Conservation (phyloP, 2,113 vertebrate species). For the Aegithalos caudatus region DNA sequence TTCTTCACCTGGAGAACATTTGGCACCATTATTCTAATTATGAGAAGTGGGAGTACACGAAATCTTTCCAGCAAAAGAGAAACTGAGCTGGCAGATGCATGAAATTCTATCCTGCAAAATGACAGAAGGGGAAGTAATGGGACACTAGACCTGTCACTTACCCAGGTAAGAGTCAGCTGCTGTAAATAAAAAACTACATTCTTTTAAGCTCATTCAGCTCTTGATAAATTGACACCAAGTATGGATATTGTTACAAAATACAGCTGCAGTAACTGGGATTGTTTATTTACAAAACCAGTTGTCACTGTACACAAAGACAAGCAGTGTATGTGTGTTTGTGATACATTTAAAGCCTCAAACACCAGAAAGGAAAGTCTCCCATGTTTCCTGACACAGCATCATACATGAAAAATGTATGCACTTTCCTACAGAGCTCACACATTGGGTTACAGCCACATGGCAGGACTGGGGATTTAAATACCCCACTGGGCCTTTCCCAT, state of each 20-base stretch:
- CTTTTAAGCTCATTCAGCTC: not conserved
- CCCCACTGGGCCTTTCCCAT: not conserved
- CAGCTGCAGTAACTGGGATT: not conserved
- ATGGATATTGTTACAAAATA: not conserved
- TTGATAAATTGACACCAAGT: not conserved
- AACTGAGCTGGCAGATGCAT: constrained; percentile 32
- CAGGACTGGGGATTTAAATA: not conserved
- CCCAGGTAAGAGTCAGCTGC: not conserved
- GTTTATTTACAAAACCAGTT: not conserved
- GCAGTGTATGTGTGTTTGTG: not conserved
- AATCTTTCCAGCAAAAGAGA: constrained; percentile 20
- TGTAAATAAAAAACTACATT: constrained; percentile 23
- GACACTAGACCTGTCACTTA: constrained; percentile 23
- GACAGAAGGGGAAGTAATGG: constrained; percentile 35
- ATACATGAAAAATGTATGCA: not conserved
- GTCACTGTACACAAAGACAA: not conserved
- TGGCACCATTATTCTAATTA: constrained; percentile 6
- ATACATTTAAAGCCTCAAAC: not conserved
- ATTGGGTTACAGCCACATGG: not conserved
- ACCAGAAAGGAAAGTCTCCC: not conserved
- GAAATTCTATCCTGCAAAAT: constrained; percentile 36
- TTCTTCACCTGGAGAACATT: constrained; percentile 22
- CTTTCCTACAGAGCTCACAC: not conserved
- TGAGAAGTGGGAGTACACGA: not conserved
- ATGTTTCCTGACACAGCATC: not conserved